Percentiles rank a stretch among this genome's conserved stretches.
Evolutionary conservation across 35 echinoderm and acorn worm genomes (phyloP).

Genomic region (Heliocidaris tuberculata): DNA sequence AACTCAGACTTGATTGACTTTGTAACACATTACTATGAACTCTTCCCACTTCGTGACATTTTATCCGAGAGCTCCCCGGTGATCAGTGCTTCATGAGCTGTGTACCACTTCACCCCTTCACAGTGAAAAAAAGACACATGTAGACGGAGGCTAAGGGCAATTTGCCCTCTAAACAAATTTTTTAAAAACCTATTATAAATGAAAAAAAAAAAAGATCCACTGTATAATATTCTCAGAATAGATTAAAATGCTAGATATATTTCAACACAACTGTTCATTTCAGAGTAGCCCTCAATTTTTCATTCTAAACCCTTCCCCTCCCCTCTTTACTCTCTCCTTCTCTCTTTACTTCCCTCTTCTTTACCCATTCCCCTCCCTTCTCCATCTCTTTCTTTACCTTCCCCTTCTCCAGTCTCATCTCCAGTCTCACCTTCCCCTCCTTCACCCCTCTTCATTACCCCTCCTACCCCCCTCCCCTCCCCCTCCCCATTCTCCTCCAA

Average conservation of each 20-base stretch:
- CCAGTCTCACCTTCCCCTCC: neutral
- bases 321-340: no score
- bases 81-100: neutral
- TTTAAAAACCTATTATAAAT: neutral
- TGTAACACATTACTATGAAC: neutral
- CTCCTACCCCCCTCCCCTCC: neutral
- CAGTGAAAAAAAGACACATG: neutral
- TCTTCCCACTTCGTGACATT: neutral
- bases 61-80: neutral
- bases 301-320: no score
- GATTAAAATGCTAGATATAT: no score
- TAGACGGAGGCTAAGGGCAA: neutral
- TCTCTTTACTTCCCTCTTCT: no score
- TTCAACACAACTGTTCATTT: no score
- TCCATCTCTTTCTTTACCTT: neutral
- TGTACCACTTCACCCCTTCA: neutral
- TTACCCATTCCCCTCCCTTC: neutral
- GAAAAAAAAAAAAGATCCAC: neutral
- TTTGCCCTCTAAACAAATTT: neutral
- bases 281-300: no score
- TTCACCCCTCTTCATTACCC: neutral
- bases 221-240: neutral
- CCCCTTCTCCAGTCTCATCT: no score
- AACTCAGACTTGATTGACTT: slow-evolving; percentile 2
- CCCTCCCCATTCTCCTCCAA: neutral